Base-by-base conservation (phyloP, 30 jellyfish, hydroid and myxozoan genomes). In the Sanderia malayensis region DNA sequence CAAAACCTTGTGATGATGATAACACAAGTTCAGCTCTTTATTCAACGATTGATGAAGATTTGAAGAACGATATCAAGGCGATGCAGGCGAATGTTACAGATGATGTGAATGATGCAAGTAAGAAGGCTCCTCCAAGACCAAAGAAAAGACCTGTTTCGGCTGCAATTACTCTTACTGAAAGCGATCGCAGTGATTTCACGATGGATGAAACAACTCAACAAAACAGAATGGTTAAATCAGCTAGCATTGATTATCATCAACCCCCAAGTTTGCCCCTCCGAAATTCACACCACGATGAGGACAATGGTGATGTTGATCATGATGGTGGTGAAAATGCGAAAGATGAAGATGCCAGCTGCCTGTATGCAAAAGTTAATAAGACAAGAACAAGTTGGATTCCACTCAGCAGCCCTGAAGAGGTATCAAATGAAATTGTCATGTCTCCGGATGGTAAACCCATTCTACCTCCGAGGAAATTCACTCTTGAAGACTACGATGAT, bases 81-180 rank as follows among this genome's bases (percentile, higher is more conserved):
- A 9, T 4, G 4, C 7, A 6, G 25, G 9, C 20, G 9, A 25
- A 9, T 3, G 13, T 60, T 3, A 22, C 7, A 23, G 49, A 60
- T 31, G 49, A 60, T 3, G 10, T 7, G 10, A 23, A 25, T 27
- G 68, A 57, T 9, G 68, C 68, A n/a, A 4, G 4, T 3, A 60
- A 60, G 18, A 60, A 7, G 73, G 23, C 47, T 13, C 73, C 73
- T 25, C 73, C 73, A 25, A 60, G 73, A 60, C 73, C 73, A 60
- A 20, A 60, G 49, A 25, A 27, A 25, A 58, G 73, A 17, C 73
- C 73, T 4, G 73, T 49, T 11, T 49, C 64, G 11, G 27, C 18
- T 49, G 64, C 64, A 15, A 18, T 15, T 8, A 15, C 64, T 4
- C 11, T 11, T 49, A 7, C 11, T 37, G 13, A 37, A 6, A 4